phyloP scores from a whole-genome alignment of 2,113 vertebrate genomes.

The Triplophysa dalaica region DNA sequence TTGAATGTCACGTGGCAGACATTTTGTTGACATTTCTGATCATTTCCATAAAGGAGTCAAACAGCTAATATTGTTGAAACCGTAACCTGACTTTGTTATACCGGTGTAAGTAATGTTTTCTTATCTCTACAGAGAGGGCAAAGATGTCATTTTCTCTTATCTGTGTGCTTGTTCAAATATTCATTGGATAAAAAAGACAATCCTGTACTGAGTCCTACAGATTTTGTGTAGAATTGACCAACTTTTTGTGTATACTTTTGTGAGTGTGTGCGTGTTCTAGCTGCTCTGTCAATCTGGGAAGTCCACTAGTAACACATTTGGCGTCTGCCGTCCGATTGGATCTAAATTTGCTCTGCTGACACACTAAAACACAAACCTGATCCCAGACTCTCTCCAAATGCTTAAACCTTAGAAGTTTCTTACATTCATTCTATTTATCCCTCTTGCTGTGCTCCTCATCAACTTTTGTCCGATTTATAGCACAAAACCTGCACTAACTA shows the following conservation, averaged over 20 bases:
- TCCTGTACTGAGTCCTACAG: background rate
- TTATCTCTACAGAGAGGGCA: background rate
- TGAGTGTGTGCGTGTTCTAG: constrained; percentile 36
- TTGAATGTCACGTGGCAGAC: background rate
- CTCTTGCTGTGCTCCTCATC: background rate
- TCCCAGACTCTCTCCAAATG: background rate
- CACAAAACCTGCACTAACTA: background rate
- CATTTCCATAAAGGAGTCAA: background rate
- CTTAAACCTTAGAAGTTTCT: background rate
- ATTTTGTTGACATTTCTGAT: constrained; percentile 21
- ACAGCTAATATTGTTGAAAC: background rate
- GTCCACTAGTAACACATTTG: constrained; percentile 15
- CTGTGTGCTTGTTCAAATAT: constrained; percentile 7
- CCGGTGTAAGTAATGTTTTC: background rate
- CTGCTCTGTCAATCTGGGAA: constrained; percentile 36
- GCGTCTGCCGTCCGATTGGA: constrained; percentile 23
- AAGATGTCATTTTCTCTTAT: constrained; percentile 8
- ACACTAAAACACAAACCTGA: constrained; percentile 14
- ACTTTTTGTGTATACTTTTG: background rate
- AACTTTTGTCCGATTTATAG: background rate
- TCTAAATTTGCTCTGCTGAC: constrained; percentile 27
- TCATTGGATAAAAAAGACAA: background rate
- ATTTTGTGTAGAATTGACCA: constrained; percentile 11
- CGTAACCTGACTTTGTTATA: constrained; percentile 12
- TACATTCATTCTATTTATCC: background rate